Conservation (phyloP, 2,113 vertebrate species). For the Syngnathus floridae region DNA sequence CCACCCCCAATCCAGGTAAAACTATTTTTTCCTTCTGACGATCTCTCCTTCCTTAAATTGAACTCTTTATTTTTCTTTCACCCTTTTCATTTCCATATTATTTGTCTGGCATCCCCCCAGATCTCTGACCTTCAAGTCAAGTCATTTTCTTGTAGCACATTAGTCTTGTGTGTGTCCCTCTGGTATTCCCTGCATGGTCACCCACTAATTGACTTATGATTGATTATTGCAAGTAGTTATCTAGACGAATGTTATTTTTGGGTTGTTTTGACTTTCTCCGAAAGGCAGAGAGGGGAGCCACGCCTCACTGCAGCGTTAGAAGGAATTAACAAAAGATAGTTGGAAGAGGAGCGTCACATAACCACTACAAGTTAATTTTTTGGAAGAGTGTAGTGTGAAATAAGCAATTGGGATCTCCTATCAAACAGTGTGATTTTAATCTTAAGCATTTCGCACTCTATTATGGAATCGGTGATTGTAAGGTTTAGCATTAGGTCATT, state of each 20-base stretch:
- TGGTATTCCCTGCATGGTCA: slow-evolving; percentile 6
- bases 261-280: slow-evolving; percentile 16
- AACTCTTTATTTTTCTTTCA: neutral
- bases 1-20: slow-evolving; percentile 60
- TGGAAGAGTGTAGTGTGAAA: neutral
- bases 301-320: neutral
- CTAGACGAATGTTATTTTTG: slow-evolving; percentile 30
- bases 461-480: slow-evolving; percentile 6
- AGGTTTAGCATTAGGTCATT: neutral
- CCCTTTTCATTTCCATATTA: slow-evolving; percentile 2
- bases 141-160: neutral
- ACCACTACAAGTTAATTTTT: neutral
- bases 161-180: neutral
- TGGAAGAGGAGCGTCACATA: neutral
- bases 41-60: neutral
- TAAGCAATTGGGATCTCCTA: neutral
- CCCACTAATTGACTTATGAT: slow-evolving; percentile 26
- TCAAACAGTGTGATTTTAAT: neutral
- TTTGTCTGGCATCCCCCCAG: neutral
- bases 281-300: neutral
- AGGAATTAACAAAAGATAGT: neutral
- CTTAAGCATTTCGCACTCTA: neutral
- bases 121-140: slow-evolving; percentile 8
- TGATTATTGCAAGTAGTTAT: slow-evolving; percentile 33
- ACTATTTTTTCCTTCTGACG: slow-evolving; percentile 20